Percentiles rank a stretch among this genome's conserved stretches.
These are phyloP conservation scores for Carassius carassius DNA, from an alignment of 2,113 vertebrate species.

Conservation along the genomic window DNA sequence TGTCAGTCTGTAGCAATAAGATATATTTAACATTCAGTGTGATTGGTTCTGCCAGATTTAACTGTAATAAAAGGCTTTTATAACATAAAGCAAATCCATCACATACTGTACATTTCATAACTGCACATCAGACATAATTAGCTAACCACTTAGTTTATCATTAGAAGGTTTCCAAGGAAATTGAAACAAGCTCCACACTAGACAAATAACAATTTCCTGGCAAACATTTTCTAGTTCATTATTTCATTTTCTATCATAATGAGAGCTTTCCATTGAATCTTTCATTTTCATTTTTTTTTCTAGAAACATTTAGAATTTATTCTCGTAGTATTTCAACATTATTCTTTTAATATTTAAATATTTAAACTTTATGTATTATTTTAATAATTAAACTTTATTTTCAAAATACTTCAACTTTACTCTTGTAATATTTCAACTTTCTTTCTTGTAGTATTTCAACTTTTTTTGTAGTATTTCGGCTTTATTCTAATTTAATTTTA, in stretches of 20 bases:
- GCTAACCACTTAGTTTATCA: slow-evolving; percentile 5
- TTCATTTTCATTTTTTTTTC: neutral
- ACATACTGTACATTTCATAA: slow-evolving; percentile 40
- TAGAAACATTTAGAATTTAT: too few relatives aligned
- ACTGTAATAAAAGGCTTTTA: slow-evolving; percentile 3
- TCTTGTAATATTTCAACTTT: too few relatives aligned
- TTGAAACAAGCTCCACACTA: neutral
- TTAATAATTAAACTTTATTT: too few relatives aligned
- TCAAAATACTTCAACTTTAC: too few relatives aligned
- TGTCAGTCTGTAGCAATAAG: neutral
- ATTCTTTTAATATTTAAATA: too few relatives aligned
- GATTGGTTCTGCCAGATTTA: neutral
- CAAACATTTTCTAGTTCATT: neutral
- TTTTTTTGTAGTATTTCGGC: too few relatives aligned
- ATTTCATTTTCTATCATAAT: neutral
- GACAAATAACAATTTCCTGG: neutral
- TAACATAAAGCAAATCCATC: slow-evolving; percentile 11
- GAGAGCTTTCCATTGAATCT: neutral
- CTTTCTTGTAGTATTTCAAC: too few relatives aligned
- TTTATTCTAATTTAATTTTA: too few relatives aligned
- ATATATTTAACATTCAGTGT: slow-evolving; percentile 11
- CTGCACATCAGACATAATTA: slow-evolving; percentile 25
- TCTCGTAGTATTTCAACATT: too few relatives aligned
- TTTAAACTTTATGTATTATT: too few relatives aligned
- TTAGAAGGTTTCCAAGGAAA: slow-evolving; percentile 21